A percentile compares a stretch with the other conserved stretches of the same genome.
Evolutionary conservation across 1,140 invertebrate species (phyloP).

Genomic region (Oscheius sp.): DNA sequence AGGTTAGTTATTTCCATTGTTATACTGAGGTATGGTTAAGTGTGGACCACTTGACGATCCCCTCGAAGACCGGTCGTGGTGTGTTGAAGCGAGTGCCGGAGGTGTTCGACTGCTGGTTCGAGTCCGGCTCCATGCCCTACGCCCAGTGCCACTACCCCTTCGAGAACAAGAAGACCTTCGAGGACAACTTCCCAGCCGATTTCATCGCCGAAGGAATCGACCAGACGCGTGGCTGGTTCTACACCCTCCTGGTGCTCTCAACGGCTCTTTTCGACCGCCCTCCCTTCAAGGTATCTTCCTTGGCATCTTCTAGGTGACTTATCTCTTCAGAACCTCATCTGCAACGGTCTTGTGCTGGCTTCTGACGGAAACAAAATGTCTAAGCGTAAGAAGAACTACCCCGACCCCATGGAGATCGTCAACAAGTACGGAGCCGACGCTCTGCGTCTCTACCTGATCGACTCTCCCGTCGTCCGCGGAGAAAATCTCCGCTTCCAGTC

Average conservation of each 20-base stretch:
- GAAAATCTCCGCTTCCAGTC: constrained; percentile 85
- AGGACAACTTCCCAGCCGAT: constrained; percentile 93
- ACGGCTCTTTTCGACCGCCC: constrained; percentile 93
- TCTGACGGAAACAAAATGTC: constrained; percentile 98
- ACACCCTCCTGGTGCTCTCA: constrained; percentile 90
- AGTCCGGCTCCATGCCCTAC: constrained; percentile 98
- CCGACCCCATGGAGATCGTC: constrained; percentile 87
- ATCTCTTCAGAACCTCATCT: constrained; percentile 76
- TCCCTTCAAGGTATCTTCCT: constrained; percentile 75
- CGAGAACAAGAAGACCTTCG: constrained; percentile 84
- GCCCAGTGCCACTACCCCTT: constrained; percentile 91
- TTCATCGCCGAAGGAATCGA: constrained; percentile 96
- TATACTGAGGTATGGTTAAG: constrained; percentile 61
- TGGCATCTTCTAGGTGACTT: background rate
- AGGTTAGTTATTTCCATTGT: constrained; percentile 62
- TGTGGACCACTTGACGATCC: constrained; percentile 89
- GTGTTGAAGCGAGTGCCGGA: constrained; percentile 80
- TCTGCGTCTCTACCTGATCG: constrained; percentile 86
- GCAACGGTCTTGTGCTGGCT: constrained; percentile 89
- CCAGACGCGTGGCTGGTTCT: constrained; percentile 88
- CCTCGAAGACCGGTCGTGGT: constrained; percentile 78
- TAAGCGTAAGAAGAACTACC: constrained; percentile 97
- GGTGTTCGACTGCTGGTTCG: constrained; percentile 99
- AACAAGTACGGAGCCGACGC: constrained; percentile 95
- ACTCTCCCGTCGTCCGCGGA: constrained; percentile 93